Evolutionary conservation across 2,888 invertebrate genomes (phyloP).

Genomic region (Drosophila neutralis): DNA sequence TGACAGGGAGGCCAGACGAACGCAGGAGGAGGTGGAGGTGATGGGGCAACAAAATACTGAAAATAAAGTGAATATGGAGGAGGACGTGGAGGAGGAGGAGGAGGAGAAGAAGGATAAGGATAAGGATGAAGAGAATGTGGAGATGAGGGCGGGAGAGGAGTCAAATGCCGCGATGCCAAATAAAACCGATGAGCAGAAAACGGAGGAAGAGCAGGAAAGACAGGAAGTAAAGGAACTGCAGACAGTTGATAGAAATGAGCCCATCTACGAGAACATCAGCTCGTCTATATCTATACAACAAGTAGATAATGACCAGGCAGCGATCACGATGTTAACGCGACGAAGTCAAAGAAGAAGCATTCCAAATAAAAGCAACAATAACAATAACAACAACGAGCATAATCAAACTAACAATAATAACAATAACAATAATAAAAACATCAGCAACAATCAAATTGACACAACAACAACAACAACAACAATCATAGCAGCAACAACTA

Average conservation of each 20-base stretch:
- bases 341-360: slow-evolving; percentile 67
- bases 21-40: slow-evolving; percentile 39
- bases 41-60: slow-evolving; percentile 24
- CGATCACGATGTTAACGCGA: slow-evolving; percentile 43
- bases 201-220: slow-evolving; percentile 37
- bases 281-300: slow-evolving; percentile 77
- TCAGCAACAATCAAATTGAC: slow-evolving; percentile 42
- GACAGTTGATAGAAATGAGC: slow-evolving; percentile 62
- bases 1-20: slow-evolving; percentile 84
- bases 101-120: no score
- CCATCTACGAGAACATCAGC: slow-evolving; percentile 85
- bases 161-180: slow-evolving; percentile 52
- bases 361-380: slow-evolving; percentile 67
- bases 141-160: slow-evolving; percentile 10
- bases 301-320: slow-evolving; percentile 73
- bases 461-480: slow-evolving; percentile 54
- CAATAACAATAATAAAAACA: slow-evolving; percentile 55
- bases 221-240: slow-evolving; percentile 26
- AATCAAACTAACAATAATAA: slow-evolving; percentile 44
- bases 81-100: neutral
- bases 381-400: slow-evolving; percentile 52
- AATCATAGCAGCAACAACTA: slow-evolving; percentile 34
- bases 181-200: slow-evolving; percentile 73
- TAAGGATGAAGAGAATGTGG: neutral
- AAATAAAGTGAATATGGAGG: slow-evolving; percentile 9